These are phyloP conservation scores for Lepidotrigona ventralis DNA, from an alignment of 1,140 invertebrate genomes.

Conservation along the genomic window DNA sequence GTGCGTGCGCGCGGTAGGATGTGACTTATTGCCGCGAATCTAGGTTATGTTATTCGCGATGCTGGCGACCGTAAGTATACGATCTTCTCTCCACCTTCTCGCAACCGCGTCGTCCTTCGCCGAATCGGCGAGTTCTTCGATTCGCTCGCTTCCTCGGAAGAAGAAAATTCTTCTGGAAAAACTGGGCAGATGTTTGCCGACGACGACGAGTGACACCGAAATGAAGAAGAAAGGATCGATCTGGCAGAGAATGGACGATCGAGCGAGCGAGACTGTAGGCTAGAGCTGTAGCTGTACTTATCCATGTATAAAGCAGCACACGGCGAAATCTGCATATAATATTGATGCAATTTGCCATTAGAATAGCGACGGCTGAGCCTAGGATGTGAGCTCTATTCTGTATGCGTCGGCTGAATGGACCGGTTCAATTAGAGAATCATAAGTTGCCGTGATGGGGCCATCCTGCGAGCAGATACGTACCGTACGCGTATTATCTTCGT, in stretches of 20 bases:
- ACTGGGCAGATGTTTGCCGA: too few relatives aligned
- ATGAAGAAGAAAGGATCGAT: conserved; percentile 4
- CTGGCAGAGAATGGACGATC: not conserved
- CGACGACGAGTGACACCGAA: too few relatives aligned
- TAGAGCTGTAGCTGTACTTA: conserved; percentile 53
- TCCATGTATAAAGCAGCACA: conserved; percentile 57
- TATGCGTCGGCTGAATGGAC: conserved; percentile 75
- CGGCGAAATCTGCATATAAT: conserved; percentile 76
- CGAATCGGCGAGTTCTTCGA: too few relatives aligned
- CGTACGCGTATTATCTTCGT: conserved; percentile 54
- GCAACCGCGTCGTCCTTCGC: too few relatives aligned
- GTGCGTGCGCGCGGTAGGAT: conserved; percentile 69
- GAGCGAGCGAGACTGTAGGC: not conserved
- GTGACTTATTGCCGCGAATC: conserved; percentile 78
- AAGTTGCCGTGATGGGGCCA: conserved; percentile 76
- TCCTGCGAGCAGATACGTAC: conserved; percentile 57
- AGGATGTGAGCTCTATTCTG: conserved; percentile 76
- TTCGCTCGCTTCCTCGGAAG: too few relatives aligned
- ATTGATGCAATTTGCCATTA: conserved; percentile 78
- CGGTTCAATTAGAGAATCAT: conserved; percentile 79
- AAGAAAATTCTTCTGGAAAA: too few relatives aligned
- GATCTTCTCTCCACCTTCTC: not conserved
- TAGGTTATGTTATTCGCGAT: conserved; percentile 76
- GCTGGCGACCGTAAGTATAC: conserved; percentile 34
- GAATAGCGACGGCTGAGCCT: conserved; percentile 73